Evolutionary conservation across 2,888 invertebrate genomes (phyloP), one percentile per base, ranked within the genome.

Genomic region (Orthosia incerta): DNA sequence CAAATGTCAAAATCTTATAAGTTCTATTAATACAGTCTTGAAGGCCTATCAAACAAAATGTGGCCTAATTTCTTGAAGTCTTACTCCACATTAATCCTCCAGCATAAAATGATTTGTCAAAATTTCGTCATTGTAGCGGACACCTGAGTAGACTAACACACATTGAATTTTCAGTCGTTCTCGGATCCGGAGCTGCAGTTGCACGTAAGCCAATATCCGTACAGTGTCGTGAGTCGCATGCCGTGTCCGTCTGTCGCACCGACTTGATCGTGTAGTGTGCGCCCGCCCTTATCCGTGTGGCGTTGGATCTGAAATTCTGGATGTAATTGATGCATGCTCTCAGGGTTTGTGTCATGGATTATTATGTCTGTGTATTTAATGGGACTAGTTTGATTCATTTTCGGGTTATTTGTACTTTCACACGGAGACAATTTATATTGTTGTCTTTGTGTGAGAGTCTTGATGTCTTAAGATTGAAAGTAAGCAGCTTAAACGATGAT

Each of bases 121-220:
- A 87, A 74, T 81, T 75, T 59, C 64, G 48, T 53, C 59, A 59
- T 60, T 20, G 80, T 78, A 80, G 76, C 66, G 89, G 93, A 90
- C 93, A 92, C 93, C 89, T 68, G 79, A 87, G 93, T 95, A 94
- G 94, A 95, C 94, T 95, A 95, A 95, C 95, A 90, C 87, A 86
- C 91, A 93, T 95, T 94, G 92, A 92, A 91, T 94, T 96, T 96
- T 94, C 96, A 96, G 96, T 96, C 95, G 94, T 93, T 92, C 91
- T 96, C 96, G 93, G 95, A 95, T 90, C 95, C 95, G 93, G 94
- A 93, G 91, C 95, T 96, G 93, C 90, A 93, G 93, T 90, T 93
- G 91, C 95, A 95, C 94, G 96, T 96, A 96, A 96, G 96, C 93
- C 93, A 94, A 92, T 91, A 91, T 90, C 90, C 88, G 91, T 93